Conservation (phyloP, 2,113 vertebrate species). For the Syngnathus typhle region DNA sequence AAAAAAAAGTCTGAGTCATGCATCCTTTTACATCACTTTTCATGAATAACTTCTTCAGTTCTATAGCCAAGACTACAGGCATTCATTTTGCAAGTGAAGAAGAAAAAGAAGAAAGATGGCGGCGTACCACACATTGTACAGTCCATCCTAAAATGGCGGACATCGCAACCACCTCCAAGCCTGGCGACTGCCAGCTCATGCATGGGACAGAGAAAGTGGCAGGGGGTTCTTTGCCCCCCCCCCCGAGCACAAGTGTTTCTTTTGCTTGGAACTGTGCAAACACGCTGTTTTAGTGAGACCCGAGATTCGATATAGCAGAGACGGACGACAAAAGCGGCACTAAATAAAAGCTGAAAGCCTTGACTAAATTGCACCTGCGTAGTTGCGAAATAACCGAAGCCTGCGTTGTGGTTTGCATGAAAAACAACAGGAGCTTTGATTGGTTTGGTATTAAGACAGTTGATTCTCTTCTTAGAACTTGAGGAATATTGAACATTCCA, state of each 20-base stretch:
- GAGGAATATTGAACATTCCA: constrained; percentile 64
- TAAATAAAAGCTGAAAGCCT: constrained; percentile 49
- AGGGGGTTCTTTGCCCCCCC: constrained; percentile 41
- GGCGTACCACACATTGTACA: constrained; percentile 59
- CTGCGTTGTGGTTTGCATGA: constrained; percentile 33
- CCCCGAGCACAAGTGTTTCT: constrained; percentile 44
- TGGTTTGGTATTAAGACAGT: constrained; percentile 57
- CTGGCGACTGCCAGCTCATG: constrained; percentile 64
- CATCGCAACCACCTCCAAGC: constrained; percentile 61
- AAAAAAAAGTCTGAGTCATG: constrained; percentile 46
- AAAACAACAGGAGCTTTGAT: constrained; percentile 52
- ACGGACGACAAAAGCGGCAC: constrained; percentile 54
- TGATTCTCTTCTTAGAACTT: constrained; percentile 60
- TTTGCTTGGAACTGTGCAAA: constrained; percentile 65
- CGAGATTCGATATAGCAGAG: constrained; percentile 42
- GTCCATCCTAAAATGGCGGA: constrained; percentile 73
- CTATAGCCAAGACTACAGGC: constrained; percentile 58
- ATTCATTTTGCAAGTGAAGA: constrained; percentile 59
- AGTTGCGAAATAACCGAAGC: constrained; percentile 28
- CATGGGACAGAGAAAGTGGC: constrained; percentile 60
- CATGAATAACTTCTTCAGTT: constrained; percentile 59
- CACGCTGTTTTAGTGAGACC: constrained; percentile 57
- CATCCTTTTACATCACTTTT: constrained; percentile 58
- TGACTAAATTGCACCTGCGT: constrained; percentile 48
- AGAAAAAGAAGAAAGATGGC: constrained; percentile 69